phyloP scores from a whole-genome alignment of 2,888 invertebrate species.

The Eupeodes luniger region DNA sequence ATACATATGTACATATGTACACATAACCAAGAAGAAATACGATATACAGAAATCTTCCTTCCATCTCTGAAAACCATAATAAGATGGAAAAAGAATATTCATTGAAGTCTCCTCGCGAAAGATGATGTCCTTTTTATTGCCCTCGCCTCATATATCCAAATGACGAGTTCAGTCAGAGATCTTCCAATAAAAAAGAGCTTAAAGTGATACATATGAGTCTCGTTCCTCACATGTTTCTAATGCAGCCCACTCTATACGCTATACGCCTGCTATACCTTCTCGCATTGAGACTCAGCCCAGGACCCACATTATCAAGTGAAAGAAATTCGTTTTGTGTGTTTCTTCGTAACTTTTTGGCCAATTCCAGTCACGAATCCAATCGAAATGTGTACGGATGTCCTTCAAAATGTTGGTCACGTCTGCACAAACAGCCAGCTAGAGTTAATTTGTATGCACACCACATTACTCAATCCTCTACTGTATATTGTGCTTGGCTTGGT shows the following conservation, averaged over 20 bases:
- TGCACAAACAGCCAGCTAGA: slow-evolving; percentile 60
- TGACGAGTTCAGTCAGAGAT: slow-evolving; percentile 53
- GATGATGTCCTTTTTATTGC: slow-evolving; percentile 68
- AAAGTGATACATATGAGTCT: slow-evolving; percentile 72
- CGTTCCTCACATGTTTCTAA: slow-evolving; percentile 21
- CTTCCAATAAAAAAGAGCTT: slow-evolving; percentile 70
- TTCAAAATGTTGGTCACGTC: slow-evolving; percentile 76
- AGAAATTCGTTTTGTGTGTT: slow-evolving; percentile 60
- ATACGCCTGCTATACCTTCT: slow-evolving; percentile 22
- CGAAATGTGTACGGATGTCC: slow-evolving; percentile 76
- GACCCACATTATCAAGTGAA: slow-evolving; percentile 67
- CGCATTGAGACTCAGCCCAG: slow-evolving; percentile 25
- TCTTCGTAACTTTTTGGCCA: slow-evolving; percentile 59
- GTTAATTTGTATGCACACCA: slow-evolving; percentile 69
- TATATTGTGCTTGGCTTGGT: slow-evolving; percentile 8
- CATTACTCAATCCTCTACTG: slow-evolving; percentile 63
- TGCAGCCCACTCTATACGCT: slow-evolving; percentile 13
- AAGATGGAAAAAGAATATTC: slow-evolving; percentile 9
- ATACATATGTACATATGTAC: no score
- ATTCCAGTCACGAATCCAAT: slow-evolving; percentile 75
- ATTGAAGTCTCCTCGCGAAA: slow-evolving; percentile 42
- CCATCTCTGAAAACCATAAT: background rate
- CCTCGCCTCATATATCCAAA: slow-evolving; percentile 50
- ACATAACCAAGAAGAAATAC: background rate
- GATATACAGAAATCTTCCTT: slow-evolving; percentile 6